Base-by-base conservation (phyloP, 2,113 vertebrate species). In the Indicator indicator region DNA sequence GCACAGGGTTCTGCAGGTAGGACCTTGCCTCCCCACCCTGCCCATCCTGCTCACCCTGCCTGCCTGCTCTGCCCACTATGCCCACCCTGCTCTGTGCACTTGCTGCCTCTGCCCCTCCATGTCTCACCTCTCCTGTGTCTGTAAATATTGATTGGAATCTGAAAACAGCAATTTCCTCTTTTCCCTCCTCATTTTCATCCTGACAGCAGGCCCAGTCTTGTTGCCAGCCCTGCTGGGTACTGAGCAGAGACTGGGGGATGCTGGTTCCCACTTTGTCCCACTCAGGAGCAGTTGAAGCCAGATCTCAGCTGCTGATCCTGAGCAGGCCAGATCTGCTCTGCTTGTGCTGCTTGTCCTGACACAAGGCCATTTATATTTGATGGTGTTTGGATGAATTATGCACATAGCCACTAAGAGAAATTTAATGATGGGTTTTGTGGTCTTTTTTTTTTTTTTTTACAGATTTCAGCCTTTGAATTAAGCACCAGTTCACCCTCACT, bases 351-450 rank as follows among this genome's bases (percentile, higher is more conserved):
- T 81, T 76, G 40, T 74, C 84, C 86, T 59, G 92, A 95, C 93
- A 75, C 59, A 46, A 96, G 97, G 97, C 89, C 98, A 98, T 99
- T 98, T 97, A 99, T 99, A 99, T 99, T 99, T 99, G 98, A 99
- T 97, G 96, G 97, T 94, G 93, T 95, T 95, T 93, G 95, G 98
- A 99, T 99, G 98, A 99, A 99, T 99, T 99, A 99, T 99, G 98
- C 98, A 99, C 98, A 97, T 95, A 97, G 97, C 97, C 97, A 97
- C 97, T 96, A 98, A 98, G 98, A 98, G 95, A 97, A 98, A 98
- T 98, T 99, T 99, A 99, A 99, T 99, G 98, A 99, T 98, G 98
- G 87, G 93, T 95, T 97, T 98, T 94, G 72, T 60, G 90, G 40
- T 94, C 83, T 88, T 91, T 96, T 97, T 97, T 95, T 97, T 73